Percentiles rank a stretch among this genome's conserved stretches.
phyloP scores from a whole-genome alignment of 1,140 invertebrate species.

The Lordiphosa stackelbergi region DNA sequence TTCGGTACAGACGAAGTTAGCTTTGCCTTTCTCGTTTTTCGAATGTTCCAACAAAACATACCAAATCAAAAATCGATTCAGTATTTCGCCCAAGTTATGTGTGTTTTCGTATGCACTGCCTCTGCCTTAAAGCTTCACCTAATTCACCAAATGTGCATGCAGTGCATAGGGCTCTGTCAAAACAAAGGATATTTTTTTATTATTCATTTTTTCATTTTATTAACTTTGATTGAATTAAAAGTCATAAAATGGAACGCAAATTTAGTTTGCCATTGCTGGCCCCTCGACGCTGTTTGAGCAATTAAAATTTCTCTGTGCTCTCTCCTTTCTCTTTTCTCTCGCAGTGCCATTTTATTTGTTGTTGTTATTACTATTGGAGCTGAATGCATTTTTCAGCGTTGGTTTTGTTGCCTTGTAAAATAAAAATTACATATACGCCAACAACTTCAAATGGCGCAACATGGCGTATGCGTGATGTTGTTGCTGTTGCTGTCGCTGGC shows the following conservation, averaged over 20 bases:
- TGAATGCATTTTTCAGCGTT: constrained; percentile 39
- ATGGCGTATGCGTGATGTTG: constrained; percentile 59
- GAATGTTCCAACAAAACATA: no score
- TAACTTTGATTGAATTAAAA: constrained; percentile 67
- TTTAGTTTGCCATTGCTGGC: constrained; percentile 37
- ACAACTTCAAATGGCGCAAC: constrained; percentile 69
- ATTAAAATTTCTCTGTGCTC: constrained; percentile 65
- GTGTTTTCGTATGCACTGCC: no score
- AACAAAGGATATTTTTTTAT: background rate
- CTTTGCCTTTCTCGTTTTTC: no score
- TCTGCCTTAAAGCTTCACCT: no score
- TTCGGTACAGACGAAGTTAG: no score
- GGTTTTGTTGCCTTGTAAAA: constrained; percentile 57
- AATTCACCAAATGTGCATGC: no score
- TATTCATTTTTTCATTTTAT: no score
- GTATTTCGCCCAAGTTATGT: no score
- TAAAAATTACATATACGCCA: constrained; percentile 73
- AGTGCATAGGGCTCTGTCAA: no score
- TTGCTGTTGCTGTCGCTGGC: constrained; percentile 21
- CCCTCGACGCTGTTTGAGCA: constrained; percentile 56
- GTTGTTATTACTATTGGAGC: constrained; percentile 38
- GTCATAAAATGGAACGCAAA: constrained; percentile 47
- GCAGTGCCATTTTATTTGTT: constrained; percentile 24
- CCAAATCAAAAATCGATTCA: no score
- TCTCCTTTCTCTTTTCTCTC: constrained; percentile 11